These are phyloP conservation scores for Sparidentex hasta DNA, from an alignment of 2,797 vertebrate genomes.

Conservation along the genomic window DNA sequence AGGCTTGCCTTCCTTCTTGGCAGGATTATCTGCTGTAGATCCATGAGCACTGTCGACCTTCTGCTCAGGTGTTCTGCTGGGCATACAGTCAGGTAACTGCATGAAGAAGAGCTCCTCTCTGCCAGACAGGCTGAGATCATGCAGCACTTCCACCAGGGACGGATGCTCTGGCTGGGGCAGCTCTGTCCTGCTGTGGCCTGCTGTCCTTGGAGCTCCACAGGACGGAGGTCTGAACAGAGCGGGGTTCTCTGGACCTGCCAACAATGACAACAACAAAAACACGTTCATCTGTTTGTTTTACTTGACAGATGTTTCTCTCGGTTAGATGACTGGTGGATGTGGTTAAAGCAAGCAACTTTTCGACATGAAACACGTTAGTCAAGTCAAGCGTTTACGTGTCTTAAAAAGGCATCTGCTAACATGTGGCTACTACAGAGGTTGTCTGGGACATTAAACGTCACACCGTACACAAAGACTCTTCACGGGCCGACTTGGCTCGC, in stretches of 20 bases:
- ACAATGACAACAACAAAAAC: not conserved
- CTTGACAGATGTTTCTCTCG: too few species aligned
- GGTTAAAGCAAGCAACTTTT: too few species aligned
- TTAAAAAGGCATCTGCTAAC: too few species aligned
- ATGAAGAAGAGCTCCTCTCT: slow-evolving; percentile 85
- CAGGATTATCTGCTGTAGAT: slow-evolving; percentile 41
- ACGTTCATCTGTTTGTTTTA: too few species aligned
- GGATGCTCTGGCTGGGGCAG: slow-evolving; percentile 58
- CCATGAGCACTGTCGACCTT: not conserved
- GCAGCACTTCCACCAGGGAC: slow-evolving; percentile 76
- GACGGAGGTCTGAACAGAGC: slow-evolving; percentile 26
- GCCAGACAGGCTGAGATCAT: slow-evolving; percentile 78
- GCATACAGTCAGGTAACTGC: slow-evolving; percentile 86
- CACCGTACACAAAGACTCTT: too few species aligned
- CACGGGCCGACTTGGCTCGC: too few species aligned
- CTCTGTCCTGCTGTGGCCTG: not conserved
- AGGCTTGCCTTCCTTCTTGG: slow-evolving; percentile 67
- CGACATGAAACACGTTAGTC: too few species aligned
- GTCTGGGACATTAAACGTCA: too few species aligned
- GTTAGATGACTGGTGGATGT: too few species aligned
- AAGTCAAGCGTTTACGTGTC: too few species aligned
- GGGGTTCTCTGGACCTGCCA: slow-evolving; percentile 67
- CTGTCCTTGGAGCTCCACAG: slow-evolving; percentile 11
- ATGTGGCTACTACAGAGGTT: too few species aligned
- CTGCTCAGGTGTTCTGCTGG: slow-evolving; percentile 42